Percentiles rank a stretch among this genome's conserved stretches.
Conservation (phyloP, 2,888 invertebrate species). For the Nomada goodeniana region DNA sequence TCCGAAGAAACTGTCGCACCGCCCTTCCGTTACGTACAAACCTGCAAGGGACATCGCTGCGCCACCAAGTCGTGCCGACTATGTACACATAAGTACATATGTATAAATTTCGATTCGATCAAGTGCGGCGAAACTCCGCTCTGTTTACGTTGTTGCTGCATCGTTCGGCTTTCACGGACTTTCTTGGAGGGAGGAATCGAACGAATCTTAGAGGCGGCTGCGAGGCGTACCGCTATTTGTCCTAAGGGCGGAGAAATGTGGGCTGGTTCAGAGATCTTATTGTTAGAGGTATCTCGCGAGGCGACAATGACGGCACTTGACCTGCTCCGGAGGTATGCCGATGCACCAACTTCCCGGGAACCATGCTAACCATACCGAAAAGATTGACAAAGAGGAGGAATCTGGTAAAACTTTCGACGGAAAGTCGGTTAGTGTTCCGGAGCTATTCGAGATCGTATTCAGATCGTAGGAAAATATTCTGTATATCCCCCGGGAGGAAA, state of each 20-base stretch:
- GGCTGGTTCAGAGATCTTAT: background rate
- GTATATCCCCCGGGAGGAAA: conserved; percentile 50
- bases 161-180: background rate
- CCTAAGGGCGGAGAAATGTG: background rate
- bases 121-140: no score
- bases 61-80: no score
- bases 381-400: conserved; percentile 62
- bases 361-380: conserved; percentile 61
- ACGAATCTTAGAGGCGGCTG: background rate
- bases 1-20: background rate
- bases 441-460: conserved; percentile 58
- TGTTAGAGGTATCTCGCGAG: conserved; percentile 10
- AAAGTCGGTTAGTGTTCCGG: conserved; percentile 26
- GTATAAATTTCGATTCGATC: background rate
- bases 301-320: conserved; percentile 16
- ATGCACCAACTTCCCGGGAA: conserved; percentile 48
- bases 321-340: conserved; percentile 42
- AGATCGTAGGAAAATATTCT: conserved; percentile 63
- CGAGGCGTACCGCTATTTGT: background rate
- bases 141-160: no score
- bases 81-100: no score
- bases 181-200: background rate
- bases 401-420: conserved; percentile 57
- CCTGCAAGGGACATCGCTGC: background rate
- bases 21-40: conserved; percentile 1